Evolutionary conservation across 1,140 invertebrate genomes (phyloP).

Genomic region (Drosophila erecta): DNA sequence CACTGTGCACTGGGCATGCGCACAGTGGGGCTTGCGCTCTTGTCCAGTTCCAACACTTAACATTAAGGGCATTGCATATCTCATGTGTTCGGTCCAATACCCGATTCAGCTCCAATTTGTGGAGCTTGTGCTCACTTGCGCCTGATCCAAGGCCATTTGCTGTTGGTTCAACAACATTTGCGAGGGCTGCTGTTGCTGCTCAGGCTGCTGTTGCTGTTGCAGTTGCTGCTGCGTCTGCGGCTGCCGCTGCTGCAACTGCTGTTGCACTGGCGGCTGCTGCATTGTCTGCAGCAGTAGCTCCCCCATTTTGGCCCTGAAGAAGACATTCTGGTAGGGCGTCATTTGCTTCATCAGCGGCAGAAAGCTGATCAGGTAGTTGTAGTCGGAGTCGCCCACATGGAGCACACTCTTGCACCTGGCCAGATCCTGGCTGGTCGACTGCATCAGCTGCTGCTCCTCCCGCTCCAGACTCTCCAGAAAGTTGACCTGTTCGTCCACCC

Average conservation of each 20-base stretch:
- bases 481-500: conserved; percentile 78
- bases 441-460: conserved; percentile 77
- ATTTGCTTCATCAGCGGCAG: conserved; percentile 81
- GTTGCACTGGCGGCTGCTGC: conserved; percentile 50
- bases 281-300: conserved; percentile 73
- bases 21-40: conserved; percentile 38
- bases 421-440: conserved; percentile 75
- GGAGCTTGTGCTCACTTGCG: conserved; percentile 70
- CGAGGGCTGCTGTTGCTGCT: conserved; percentile 41
- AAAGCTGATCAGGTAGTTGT: conserved; percentile 80
- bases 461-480: conserved; percentile 70
- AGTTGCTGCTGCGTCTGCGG: conserved; percentile 20
- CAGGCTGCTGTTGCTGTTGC: conserved; percentile 2
- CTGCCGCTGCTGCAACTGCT: conserved; percentile 23
- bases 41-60: not conserved
- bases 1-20: conserved; percentile 60
- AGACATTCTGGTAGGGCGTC: conserved; percentile 71
- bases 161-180: conserved; percentile 74
- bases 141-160: conserved; percentile 79
- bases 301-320: conserved; percentile 78
- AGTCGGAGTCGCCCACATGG: conserved; percentile 78
- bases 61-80: not conserved
- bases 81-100: conserved; percentile 12
- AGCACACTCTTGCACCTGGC: conserved; percentile 65
- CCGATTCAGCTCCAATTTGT: conserved; percentile 65